These are phyloP conservation scores for Acronicta psi DNA, from an alignment of 2,888 invertebrate genomes.

Conservation along the genomic window DNA sequence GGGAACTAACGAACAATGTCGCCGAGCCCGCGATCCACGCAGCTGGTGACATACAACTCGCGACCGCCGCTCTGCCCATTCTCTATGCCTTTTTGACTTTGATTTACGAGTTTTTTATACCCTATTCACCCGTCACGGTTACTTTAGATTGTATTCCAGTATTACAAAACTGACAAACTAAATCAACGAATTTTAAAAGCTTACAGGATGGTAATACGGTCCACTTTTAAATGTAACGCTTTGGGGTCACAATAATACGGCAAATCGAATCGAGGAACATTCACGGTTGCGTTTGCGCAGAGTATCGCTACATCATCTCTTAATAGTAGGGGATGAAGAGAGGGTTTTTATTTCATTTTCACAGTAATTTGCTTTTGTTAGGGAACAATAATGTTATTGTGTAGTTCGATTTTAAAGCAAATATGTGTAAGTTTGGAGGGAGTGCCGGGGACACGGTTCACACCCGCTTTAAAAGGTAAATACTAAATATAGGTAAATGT, in stretches of 20 bases:
- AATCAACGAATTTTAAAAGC: slow-evolving; percentile 51
- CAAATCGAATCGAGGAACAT: slow-evolving; percentile 69
- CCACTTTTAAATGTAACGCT: slow-evolving; percentile 46
- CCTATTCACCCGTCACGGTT: slow-evolving; percentile 87
- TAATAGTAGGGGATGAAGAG: slow-evolving; percentile 87
- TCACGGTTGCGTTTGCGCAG: slow-evolving; percentile 80
- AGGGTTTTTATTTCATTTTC: slow-evolving; percentile 87
- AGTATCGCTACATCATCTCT: slow-evolving; percentile 87
- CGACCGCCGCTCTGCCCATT: slow-evolving; percentile 83
- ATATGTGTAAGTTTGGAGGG: slow-evolving; percentile 78
- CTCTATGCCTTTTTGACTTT: slow-evolving; percentile 90
- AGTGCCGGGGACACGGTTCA: slow-evolving; percentile 79
- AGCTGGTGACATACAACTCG: slow-evolving; percentile 86
- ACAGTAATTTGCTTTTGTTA: slow-evolving; percentile 87
- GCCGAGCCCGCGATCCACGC: slow-evolving; percentile 67
- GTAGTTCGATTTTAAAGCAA: slow-evolving; percentile 84
- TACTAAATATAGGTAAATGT: slow-evolving; percentile 52
- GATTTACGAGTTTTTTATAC: slow-evolving; percentile 89
- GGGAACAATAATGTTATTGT: slow-evolving; percentile 82
- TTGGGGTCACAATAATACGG: slow-evolving; percentile 53
- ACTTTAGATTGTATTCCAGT: slow-evolving; percentile 79
- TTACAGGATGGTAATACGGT: slow-evolving; percentile 47
- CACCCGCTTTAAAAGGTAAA: slow-evolving; percentile 72
- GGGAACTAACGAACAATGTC: slow-evolving; percentile 78
- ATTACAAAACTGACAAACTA: slow-evolving; percentile 49